A percentile compares a stretch with the other conserved stretches of the same genome.
Conservation (phyloP, 2,113 vertebrate genomes). For the Budorcas taxicolor region DNA sequence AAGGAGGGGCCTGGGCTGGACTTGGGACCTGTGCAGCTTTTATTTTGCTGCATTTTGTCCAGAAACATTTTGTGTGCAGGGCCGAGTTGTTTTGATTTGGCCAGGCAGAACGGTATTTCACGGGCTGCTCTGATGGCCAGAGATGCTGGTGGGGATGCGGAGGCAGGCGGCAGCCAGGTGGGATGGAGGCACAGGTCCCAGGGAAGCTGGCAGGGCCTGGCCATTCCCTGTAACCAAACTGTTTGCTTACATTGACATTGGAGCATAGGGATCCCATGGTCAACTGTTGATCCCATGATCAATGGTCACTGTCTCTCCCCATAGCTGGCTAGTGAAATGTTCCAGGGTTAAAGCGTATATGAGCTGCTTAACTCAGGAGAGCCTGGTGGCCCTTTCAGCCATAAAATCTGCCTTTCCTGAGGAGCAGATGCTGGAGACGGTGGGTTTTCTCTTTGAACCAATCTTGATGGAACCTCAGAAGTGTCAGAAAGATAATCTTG, state of each 20-base stretch:
- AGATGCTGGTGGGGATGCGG: background rate
- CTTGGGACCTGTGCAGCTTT: background rate
- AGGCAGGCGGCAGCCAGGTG: background rate
- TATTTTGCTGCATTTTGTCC: background rate
- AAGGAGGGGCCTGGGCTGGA: background rate
- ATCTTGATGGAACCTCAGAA: background rate
- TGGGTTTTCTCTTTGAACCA: background rate
- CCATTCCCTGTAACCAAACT: background rate
- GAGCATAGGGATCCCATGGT: rapidly evolving
- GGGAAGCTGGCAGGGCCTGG: background rate
- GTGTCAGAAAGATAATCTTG: background rate
- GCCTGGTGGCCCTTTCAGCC: background rate
- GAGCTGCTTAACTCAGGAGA: background rate
- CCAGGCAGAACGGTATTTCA: background rate
- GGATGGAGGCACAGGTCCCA: background rate
- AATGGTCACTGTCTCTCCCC: rapidly evolving
- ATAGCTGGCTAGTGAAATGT: background rate
- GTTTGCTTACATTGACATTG: background rate
- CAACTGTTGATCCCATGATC: rapidly evolving
- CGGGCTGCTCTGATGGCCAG: rapidly evolving
- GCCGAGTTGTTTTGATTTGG: background rate
- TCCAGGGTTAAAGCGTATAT: background rate
- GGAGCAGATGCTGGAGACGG: background rate
- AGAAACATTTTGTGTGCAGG: background rate
- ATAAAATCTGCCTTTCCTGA: background rate